Conservation (phyloP, 2,888 invertebrate species). For the Parnassius mnemosyne region DNA sequence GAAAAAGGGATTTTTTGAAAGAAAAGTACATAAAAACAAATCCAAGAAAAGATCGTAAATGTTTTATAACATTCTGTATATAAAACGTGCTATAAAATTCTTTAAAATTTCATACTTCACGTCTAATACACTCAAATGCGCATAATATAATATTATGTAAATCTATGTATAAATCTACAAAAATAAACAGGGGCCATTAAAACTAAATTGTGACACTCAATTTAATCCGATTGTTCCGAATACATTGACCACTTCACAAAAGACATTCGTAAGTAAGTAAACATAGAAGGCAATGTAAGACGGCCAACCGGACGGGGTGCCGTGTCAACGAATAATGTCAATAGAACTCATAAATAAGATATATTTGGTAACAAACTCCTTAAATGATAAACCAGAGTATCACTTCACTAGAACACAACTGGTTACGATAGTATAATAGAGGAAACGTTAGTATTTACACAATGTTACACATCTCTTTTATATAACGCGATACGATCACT, state of each 20-base stretch:
- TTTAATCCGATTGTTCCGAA: conserved; percentile 30
- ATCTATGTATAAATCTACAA: conserved; percentile 48
- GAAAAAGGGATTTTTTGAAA: background rate
- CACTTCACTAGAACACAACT: conserved; percentile 43
- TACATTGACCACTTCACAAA: conserved; percentile 22
- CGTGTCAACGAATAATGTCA: conserved; percentile 39
- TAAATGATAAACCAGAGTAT: conserved; percentile 50
- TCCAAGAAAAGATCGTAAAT: conserved; percentile 8
- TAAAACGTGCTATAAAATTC: conserved; percentile 31
- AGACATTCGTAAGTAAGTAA: background rate
- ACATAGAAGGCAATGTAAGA: conserved; percentile 7
- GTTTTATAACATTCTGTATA: conserved; percentile 29
- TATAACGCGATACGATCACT: conserved; percentile 55
- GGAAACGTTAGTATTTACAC: conserved; percentile 63
- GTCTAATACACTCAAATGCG: conserved; percentile 43
- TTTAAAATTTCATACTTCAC: conserved; percentile 34
- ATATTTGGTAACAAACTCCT: conserved; percentile 80
- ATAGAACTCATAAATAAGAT: conserved; percentile 68
- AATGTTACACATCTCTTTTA: conserved; percentile 43
- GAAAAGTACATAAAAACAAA: background rate
- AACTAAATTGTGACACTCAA: conserved; percentile 29
- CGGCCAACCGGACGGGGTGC: conserved; percentile 7
- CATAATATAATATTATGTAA: conserved; percentile 35
- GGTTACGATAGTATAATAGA: conserved; percentile 42
- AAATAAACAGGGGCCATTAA: conserved; percentile 42